Conservation (phyloP, 37 sponge, comb jelly and placozoan species). For the Crambe crambe region DNA sequence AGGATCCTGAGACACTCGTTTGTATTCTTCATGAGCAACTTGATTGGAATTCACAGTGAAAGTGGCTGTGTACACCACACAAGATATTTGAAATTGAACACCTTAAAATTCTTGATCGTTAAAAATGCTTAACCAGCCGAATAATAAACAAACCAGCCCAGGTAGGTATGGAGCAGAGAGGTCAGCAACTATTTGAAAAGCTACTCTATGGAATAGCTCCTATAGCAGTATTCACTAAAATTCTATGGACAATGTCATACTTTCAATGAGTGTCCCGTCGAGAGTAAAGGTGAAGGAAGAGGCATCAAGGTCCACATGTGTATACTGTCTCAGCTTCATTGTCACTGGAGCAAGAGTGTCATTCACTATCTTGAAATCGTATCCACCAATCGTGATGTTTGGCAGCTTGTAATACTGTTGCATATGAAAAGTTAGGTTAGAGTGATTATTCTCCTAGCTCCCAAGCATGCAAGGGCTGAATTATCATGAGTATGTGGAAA, state of each 20-base stretch:
- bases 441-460: background rate
- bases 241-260: background rate
- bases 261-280: conserved; percentile 7
- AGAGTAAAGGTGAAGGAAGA: conserved; percentile 4
- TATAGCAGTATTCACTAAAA: background rate
- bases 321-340: conserved; percentile 29
- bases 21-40: background rate
- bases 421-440: background rate
- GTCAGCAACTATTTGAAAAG: too few species aligned
- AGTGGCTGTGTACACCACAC: too few species aligned
- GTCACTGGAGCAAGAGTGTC: conserved; percentile 18
- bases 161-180: too few species aligned
- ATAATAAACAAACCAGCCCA: too few species aligned
- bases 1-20: background rate
- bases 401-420: conserved; percentile 47
- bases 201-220: background rate
- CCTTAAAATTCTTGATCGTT: too few species aligned
- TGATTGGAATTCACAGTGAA: background rate
- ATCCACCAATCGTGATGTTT: conserved; percentile 41
- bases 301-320: conserved; percentile 14
- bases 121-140: too few species aligned
- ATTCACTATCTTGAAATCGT: conserved; percentile 18
- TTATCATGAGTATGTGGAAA: too few species aligned
- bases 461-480: too few species aligned
- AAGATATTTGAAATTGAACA: too few species aligned